phyloP scores from a whole-genome alignment of 2,797 vertebrate genomes.

The Rhinatrema bivittatum region DNA sequence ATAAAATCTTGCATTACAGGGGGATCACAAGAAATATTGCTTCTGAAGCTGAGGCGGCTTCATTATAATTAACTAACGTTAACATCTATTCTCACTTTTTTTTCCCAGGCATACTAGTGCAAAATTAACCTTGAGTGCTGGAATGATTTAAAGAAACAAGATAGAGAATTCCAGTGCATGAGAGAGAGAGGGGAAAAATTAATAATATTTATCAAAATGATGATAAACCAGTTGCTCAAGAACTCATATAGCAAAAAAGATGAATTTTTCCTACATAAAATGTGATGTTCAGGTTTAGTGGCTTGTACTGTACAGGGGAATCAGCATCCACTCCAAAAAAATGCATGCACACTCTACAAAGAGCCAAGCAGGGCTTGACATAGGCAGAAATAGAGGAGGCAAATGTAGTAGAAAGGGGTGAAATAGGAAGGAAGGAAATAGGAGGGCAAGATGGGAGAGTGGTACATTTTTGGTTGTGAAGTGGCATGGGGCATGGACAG shows the following conservation, averaged over 20 bases:
- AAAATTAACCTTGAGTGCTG: not conserved
- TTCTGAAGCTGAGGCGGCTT: too few species aligned
- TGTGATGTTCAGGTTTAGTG: too few species aligned
- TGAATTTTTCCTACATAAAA: not conserved
- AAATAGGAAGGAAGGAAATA: not conserved
- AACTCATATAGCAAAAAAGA: rapidly evolving
- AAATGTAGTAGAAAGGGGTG: not conserved
- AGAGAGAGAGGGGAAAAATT: too few species aligned
- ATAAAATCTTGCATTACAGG: too few species aligned
- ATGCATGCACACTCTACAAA: too few species aligned
- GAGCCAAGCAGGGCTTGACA: too few species aligned
- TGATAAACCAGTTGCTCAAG: too few species aligned
- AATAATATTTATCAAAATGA: too few species aligned
- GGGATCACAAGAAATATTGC: too few species aligned
- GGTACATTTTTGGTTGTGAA: rapidly evolving
- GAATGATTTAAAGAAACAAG: not conserved
- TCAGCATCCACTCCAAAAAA: too few species aligned
- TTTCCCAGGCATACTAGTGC: constrained; percentile 1
- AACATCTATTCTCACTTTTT: not conserved
- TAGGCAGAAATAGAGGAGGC: not conserved
- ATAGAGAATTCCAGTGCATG: rapidly evolving
- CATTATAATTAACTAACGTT: constrained; percentile 19
- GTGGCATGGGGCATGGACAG: too few species aligned
- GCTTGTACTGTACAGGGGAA: too few species aligned
- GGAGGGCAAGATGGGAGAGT: rapidly evolving